A percentile compares a stretch with the other conserved stretches of the same genome.
These are phyloP conservation scores for Oryctes rhinoceros DNA, from an alignment of 1,140 invertebrate species.

Conservation along the genomic window DNA sequence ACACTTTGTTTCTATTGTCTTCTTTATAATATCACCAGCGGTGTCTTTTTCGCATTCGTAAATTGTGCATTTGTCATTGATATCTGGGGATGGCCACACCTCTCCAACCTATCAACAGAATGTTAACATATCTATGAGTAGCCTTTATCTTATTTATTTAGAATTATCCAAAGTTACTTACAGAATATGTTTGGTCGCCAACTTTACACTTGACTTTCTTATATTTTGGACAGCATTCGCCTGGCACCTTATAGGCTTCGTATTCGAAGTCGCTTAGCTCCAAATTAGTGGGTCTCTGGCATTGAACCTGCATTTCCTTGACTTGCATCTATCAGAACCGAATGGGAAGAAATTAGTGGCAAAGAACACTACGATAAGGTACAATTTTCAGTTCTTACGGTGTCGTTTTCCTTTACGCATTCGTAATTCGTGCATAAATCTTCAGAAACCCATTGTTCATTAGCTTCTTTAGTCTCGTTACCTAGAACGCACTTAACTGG, in stretches of 20 bases:
- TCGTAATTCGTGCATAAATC: slow-evolving; percentile 69
- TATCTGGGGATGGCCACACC: slow-evolving; percentile 31
- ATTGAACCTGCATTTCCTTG: slow-evolving; percentile 45
- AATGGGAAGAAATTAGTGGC: too few species aligned
- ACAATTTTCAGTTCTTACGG: slow-evolving; percentile 60
- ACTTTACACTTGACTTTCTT: slow-evolving; percentile 56
- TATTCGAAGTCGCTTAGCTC: slow-evolving; percentile 54
- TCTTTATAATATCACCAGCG: slow-evolving; percentile 6
- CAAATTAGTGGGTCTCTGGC: slow-evolving; percentile 48
- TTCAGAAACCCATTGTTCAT: slow-evolving; percentile 65
- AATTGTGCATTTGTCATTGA: slow-evolving; percentile 38
- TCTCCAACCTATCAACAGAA: slow-evolving; percentile 42
- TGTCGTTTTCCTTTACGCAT: slow-evolving; percentile 65
- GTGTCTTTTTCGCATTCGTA: neutral
- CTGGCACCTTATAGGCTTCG: slow-evolving; percentile 49
- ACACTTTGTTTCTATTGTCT: neutral
- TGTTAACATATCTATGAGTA: neutral
- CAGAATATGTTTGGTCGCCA: slow-evolving; percentile 38
- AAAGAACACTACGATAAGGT: too few species aligned
- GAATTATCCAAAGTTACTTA: slow-evolving; percentile 27
- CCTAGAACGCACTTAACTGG: slow-evolving; percentile 69
- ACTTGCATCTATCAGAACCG: slow-evolving; percentile 51
- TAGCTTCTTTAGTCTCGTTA: slow-evolving; percentile 62
- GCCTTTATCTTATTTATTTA: neutral
- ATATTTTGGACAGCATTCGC: slow-evolving; percentile 57